phyloP scores from a whole-genome alignment of 2,888 invertebrate species.

The Cryptocephalus moraei region DNA sequence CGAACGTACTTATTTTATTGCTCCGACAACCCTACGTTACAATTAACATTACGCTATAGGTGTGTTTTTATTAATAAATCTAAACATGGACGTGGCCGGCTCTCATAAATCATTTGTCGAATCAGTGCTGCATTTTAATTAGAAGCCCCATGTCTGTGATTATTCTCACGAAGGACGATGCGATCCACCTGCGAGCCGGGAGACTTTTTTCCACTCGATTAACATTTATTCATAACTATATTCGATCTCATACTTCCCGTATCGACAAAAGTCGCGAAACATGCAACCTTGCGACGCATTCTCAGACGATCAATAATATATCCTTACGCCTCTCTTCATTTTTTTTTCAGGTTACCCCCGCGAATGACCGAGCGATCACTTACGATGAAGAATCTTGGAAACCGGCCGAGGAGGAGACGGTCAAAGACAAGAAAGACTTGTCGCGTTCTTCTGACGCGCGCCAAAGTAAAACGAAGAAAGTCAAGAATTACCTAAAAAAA shows the following conservation, averaged over 20 bases:
- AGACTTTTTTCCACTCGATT: too few species aligned
- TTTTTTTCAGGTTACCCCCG: conserved; percentile 35
- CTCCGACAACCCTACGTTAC: neutral
- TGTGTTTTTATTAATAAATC: neutral
- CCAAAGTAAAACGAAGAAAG: conserved; percentile 44
- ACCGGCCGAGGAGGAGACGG: conserved; percentile 26
- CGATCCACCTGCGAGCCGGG: too few species aligned
- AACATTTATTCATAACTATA: too few species aligned
- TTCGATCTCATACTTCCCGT: too few species aligned
- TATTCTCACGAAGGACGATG: too few species aligned
- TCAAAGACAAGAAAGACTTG: conserved; percentile 24
- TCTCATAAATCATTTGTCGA: neutral
- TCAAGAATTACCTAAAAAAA: conserved; percentile 43
- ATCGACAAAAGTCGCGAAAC: too few species aligned
- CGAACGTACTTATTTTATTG: too few species aligned
- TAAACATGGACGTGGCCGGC: neutral
- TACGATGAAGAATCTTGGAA: conserved; percentile 38
- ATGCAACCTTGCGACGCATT: too few species aligned
- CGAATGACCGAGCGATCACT: conserved; percentile 29
- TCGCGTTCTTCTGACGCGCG: conserved; percentile 36
- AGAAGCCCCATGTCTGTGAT: neutral
- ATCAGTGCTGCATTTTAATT: neutral
- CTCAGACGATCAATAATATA: too few species aligned
- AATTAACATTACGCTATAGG: neutral
- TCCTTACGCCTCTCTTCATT: neutral